These are phyloP conservation scores for Callimorpha dominula DNA, from an alignment of 2,888 invertebrate genomes.

Conservation along the genomic window DNA sequence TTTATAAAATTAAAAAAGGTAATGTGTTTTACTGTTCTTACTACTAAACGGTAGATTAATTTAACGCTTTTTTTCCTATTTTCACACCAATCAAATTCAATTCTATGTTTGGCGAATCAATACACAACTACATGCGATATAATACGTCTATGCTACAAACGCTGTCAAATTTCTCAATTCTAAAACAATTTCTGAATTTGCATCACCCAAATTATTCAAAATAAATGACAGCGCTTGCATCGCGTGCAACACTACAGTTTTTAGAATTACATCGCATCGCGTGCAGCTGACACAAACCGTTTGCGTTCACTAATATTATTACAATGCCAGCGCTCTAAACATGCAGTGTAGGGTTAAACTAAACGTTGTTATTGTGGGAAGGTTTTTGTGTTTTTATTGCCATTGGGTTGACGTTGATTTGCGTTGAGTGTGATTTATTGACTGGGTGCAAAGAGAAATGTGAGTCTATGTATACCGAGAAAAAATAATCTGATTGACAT, in stretches of 20 bases:
- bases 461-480: too few relatives aligned
- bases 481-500: too few relatives aligned
- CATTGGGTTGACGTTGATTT: not conserved
- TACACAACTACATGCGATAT: not conserved
- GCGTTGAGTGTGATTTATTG: not conserved
- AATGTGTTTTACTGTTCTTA: too few relatives aligned
- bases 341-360: slow-evolving; percentile 11
- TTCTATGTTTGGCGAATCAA: not conserved
- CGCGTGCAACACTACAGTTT: slow-evolving; percentile 33
- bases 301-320: slow-evolving; percentile 25
- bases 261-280: slow-evolving; percentile 30
- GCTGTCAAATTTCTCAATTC: not conserved
- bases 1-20: too few relatives aligned
- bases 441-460: not conserved
- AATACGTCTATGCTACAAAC: not conserved
- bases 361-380: slow-evolving; percentile 25
- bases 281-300: slow-evolving; percentile 36
- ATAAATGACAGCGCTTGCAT: slow-evolving; percentile 24
- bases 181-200: slow-evolving; percentile 3
- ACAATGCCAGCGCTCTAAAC: slow-evolving; percentile 33
- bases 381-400: slow-evolving; percentile 12
- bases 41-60: too few relatives aligned
- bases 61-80: too few relatives aligned
- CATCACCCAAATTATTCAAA: slow-evolving; percentile 10
- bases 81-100: too few relatives aligned